These are phyloP conservation scores for Chouioia cunea DNA, from an alignment of 2,888 invertebrate species.

Conservation along the genomic window DNA sequence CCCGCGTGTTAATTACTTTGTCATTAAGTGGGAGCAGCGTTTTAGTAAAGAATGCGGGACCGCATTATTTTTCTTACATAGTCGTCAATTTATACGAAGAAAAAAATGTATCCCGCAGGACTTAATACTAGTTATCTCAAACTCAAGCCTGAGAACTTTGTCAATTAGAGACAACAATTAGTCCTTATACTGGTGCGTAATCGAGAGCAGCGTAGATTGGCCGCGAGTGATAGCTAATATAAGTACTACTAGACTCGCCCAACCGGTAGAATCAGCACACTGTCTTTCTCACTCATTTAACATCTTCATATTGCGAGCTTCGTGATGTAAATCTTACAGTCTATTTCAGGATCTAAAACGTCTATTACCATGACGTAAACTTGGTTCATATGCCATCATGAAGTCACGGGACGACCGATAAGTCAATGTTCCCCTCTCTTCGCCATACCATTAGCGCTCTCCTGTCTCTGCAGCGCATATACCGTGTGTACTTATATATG, in stretches of 20 bases:
- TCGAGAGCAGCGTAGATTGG: conserved; percentile 25
- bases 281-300: conserved; percentile 41
- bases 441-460: no score
- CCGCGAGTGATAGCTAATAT: conserved; percentile 55
- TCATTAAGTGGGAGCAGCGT: conserved; percentile 23
- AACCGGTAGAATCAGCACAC: conserved; percentile 44
- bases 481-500: no score
- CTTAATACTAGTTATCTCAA: conserved; percentile 42
- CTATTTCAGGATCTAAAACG: no score
- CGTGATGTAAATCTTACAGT: no score
- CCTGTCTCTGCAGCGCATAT: no score
- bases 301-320: conserved; percentile 14
- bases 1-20: conserved; percentile 36
- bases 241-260: conserved; percentile 56
- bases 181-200: conserved; percentile 51
- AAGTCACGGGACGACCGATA: no score
- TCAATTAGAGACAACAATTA: conserved; percentile 67
- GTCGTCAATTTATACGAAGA: conserved; percentile 33
- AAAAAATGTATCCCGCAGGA: conserved; percentile 35
- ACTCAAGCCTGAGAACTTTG: conserved; percentile 64
- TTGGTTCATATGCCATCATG: no score
- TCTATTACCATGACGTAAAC: no score
- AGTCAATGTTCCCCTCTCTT: no score
- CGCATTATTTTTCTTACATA: conserved; percentile 32
- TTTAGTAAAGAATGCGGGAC: conserved; percentile 36